Percentiles rank a stretch among this genome's conserved stretches.
phyloP scores from a whole-genome alignment of 2,888 invertebrate species.

The Odontothrips loti region DNA sequence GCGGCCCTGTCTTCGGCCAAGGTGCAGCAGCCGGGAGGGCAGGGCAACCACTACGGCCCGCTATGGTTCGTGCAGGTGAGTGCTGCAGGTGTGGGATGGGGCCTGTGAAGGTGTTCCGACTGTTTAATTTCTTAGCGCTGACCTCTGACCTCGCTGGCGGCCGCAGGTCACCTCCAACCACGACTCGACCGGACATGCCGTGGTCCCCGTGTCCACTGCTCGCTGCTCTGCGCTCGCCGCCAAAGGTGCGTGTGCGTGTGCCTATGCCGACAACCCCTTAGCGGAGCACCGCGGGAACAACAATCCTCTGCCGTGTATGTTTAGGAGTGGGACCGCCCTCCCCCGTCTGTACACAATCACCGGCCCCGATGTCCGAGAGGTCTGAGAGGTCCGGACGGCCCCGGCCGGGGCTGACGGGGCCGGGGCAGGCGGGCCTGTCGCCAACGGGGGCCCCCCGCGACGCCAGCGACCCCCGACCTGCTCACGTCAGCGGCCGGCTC shows the following conservation, averaged over 20 bases:
- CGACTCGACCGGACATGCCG: conserved; percentile 9
- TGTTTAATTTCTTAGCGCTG: too few species aligned
- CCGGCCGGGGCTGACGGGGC: neutral
- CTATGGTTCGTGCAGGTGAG: conserved; percentile 1
- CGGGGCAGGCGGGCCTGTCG: neutral
- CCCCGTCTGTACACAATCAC: neutral
- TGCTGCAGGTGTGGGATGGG: neutral
- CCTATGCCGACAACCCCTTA: neutral
- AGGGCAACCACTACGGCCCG: neutral
- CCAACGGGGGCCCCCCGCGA: neutral
- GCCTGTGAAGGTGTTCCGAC: too few species aligned
- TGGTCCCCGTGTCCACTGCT: neutral
- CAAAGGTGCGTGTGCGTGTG: neutral
- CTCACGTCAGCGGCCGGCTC: neutral
- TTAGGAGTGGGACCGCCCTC: neutral
- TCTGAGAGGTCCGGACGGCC: neutral
- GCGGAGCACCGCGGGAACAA: neutral
- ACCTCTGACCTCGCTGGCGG: too few species aligned
- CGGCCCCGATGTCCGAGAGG: neutral
- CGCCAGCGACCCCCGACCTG: neutral
- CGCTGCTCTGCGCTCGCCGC: neutral
- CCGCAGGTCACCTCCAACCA: neutral
- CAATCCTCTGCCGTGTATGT: neutral
- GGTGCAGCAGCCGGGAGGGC: neutral
- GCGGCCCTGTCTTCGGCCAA: neutral